phyloP scores from a whole-genome alignment of 2,113 vertebrate species.

The Melanerpes formicivorus region DNA sequence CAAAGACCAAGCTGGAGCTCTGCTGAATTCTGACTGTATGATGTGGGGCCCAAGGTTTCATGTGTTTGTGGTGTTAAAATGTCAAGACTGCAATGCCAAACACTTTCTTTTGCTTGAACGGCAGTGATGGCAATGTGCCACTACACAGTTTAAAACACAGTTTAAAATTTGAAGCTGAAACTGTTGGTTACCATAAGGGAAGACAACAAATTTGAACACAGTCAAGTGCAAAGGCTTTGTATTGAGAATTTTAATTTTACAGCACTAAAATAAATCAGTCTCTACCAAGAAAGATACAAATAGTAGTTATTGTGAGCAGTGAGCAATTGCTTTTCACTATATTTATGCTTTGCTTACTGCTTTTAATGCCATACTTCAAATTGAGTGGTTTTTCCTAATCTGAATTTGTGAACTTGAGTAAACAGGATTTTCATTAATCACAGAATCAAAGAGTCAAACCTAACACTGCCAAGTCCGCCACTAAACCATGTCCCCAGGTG shows the following conservation, averaged over 20 bases:
- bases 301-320: not conserved
- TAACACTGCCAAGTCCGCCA: not conserved
- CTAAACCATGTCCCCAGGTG: not conserved
- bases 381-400: not conserved
- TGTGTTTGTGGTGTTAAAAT: not conserved
- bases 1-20: not conserved
- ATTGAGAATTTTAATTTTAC: not conserved
- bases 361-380: not conserved
- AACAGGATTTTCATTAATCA: not conserved
- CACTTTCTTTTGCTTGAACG: not conserved
- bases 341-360: not conserved
- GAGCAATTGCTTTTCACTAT: not conserved
- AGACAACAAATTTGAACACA: not conserved
- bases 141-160: not conserved
- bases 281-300: not conserved
- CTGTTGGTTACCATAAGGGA: not conserved
- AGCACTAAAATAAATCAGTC: not conserved
- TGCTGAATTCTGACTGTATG: not conserved
- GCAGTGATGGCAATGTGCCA: not conserved
- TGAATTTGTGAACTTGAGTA: not conserved
- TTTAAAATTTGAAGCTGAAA: not conserved
- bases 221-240: not conserved
- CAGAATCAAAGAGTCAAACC: not conserved
- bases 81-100: not conserved
- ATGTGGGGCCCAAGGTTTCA: not conserved